Base-by-base conservation (phyloP, 2,113 vertebrate species). In the Leptosomus discolor region DNA sequence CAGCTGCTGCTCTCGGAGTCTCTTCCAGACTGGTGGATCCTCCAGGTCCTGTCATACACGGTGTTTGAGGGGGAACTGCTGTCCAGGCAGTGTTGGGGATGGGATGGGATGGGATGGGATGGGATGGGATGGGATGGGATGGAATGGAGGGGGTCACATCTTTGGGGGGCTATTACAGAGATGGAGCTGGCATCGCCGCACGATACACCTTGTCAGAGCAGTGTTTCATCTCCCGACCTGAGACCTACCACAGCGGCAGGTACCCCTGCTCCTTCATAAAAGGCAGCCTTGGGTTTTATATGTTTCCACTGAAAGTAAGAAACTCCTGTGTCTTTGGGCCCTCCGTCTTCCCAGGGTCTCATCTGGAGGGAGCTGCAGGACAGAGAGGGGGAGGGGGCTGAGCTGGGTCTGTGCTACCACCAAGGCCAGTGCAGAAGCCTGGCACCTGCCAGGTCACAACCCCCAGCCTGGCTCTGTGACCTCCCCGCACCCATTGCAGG, bases 161-260 rank as follows among this genome's bases (percentile, higher is more conserved):
- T 65, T 18, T 0, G 1, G 41, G 65, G 56, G 2, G 3, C 7
- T 43, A 15, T 43, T 61, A 53, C 32, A 53, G 46, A n/a, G 46
- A 30, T 9, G 81, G 56, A 43, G 19, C 41, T 24, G 51, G 43
- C 29, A 29, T 65, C 41, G 23, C n/a, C 0, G 3, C 2, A 6
- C 1, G 0, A 21, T 22, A 39, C 0, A 4, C 23, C n/a, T 19
- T 4, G 2, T 23, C n/a, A 34, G 41, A n/a, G n/a, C 60, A 23
- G 41, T 29, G 11, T 45, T 64, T 27, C 41, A 37, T 34, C 34
- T 61, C 48, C 57, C 8, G 9, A 8, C 50, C 34, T 8, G 27
- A 54, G 57, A 37, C 39, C 41, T n/a, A 39, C 14, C 51, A 41
- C 50, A n/a, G n/a, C 4, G n/a, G n/a, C n/a, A n/a, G n/a, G n/a